Evolutionary conservation across 2,888 invertebrate species (phyloP).

Genomic region (Andrena dorsata): DNA sequence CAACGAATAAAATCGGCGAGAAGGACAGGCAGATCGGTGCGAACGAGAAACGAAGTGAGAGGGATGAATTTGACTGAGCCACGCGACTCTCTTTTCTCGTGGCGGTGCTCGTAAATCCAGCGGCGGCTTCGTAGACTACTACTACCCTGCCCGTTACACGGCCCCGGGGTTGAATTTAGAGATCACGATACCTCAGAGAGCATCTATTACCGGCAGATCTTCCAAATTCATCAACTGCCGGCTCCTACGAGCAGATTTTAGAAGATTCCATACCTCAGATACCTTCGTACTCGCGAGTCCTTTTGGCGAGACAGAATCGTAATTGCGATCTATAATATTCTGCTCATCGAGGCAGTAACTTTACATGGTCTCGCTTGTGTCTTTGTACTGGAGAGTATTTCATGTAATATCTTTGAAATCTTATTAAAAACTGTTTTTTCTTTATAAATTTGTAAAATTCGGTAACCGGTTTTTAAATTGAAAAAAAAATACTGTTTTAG

Average conservation of each 20-base stretch:
- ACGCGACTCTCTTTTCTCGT: constrained; percentile 70
- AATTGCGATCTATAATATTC: constrained; percentile 35
- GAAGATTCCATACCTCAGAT: constrained; percentile 11
- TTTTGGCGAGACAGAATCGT: constrained; percentile 27
- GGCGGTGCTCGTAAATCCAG: constrained; percentile 75
- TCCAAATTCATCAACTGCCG: constrained; percentile 37
- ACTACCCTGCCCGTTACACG: constrained; percentile 55
- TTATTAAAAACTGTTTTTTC: neutral
- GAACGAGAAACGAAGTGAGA: neutral
- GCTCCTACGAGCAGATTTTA: constrained; percentile 27
- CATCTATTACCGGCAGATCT: constrained; percentile 58
- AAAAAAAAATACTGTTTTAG: no score
- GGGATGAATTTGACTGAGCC: constrained; percentile 48
- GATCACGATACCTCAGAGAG: constrained; percentile 66
- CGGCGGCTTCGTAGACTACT: constrained; percentile 62
- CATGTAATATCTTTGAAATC: neutral
- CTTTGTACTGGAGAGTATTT: neutral
- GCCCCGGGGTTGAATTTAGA: constrained; percentile 69
- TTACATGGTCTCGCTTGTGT: neutral
- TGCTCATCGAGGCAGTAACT: neutral
- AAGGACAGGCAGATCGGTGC: constrained; percentile 4
- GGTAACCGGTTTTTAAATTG: no score
- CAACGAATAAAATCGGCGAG: constrained; percentile 29
- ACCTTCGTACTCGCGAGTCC: neutral
- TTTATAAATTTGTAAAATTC: no score